Base-by-base conservation (phyloP, 2,113 vertebrate genomes). In the Gnathonemus echidnorhynchus region DNA sequence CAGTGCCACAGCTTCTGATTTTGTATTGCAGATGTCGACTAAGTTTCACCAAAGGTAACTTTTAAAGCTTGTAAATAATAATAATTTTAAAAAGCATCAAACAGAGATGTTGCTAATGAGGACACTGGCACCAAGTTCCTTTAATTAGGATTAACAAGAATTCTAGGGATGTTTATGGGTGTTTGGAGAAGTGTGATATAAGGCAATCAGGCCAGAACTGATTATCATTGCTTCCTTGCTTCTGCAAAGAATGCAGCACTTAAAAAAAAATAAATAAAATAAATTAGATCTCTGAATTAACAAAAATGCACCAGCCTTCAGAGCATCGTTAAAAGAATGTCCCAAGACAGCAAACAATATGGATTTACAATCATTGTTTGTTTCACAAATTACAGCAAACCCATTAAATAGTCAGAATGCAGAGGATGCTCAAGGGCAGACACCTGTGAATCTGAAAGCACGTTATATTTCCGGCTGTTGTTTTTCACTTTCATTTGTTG, bases 61-160 rank as follows among this genome's bases (percentile, higher is more conserved):
- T 88, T 53, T 31, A 56, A 87, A 19, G 86, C 13, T 53, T 53
- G 11, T 52, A 27, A 56, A 53, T 52, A 31, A 56, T 9, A 42
- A 39, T 35, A 21, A 56, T 70, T 31, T 27, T 5, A 42, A 80
- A 80, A 80, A 45, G 19, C 17, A n/a, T 62, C 39, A 62, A 88
- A 45, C 31, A 21, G 19, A 45, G 17, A 10, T 88, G 31, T 62
- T 62, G 35, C 56, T 53, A 87, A 87, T 87, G 50, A 87, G 86
- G 50, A 87, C 27, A 87, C 31, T 58, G 87, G 27, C 53, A 66
- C 39, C 19, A 45, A 35, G 39, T 56, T 45, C 56, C 52, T 66
- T 88, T 88, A 42, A 88, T 58, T 56, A 49, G 31, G 77, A 88
- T 90, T 88, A 90, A 90, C 87, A 19, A 19, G 89, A 52, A 90